These are phyloP conservation scores for Aplocera efformata DNA, from an alignment of 2,888 invertebrate genomes.

Conservation along the genomic window DNA sequence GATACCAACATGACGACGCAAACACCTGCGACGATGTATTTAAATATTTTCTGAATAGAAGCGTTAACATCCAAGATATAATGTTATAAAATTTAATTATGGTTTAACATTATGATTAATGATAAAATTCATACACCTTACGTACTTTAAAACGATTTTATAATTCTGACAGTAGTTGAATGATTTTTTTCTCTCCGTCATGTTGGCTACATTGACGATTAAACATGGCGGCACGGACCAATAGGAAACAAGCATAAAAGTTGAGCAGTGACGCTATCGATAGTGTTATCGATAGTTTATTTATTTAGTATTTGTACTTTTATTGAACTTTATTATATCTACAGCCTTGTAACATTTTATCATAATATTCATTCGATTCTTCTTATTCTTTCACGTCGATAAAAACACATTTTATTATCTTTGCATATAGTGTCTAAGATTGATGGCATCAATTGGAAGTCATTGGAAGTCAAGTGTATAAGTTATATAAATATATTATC, in stretches of 20 bases:
- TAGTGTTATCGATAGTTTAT: conserved; percentile 29
- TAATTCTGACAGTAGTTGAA: conserved; percentile 19
- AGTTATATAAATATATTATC: too few relatives aligned
- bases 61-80: too few relatives aligned
- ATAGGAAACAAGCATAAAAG: conserved; percentile 39
- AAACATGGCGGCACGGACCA: conserved; percentile 47
- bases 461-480: too few relatives aligned
- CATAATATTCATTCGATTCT: too few relatives aligned
- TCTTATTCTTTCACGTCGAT: too few relatives aligned
- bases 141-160: too few relatives aligned
- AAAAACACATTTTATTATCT: too few relatives aligned
- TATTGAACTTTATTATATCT: too few relatives aligned
- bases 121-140: conserved; percentile 1
- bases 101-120: not conserved
- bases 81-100: not conserved
- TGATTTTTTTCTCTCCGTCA: conserved; percentile 28
- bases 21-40: conserved; percentile 43
- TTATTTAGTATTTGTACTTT: not conserved
- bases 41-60: not conserved
- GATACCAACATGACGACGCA: conserved; percentile 42
- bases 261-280: conserved; percentile 38
- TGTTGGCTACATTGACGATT: conserved; percentile 48
- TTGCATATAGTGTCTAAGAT: too few relatives aligned
- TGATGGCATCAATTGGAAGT: too few relatives aligned
- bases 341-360: too few relatives aligned